phyloP scores from a whole-genome alignment of 2,113 vertebrate genomes.

The Nannospalax galili region DNA sequence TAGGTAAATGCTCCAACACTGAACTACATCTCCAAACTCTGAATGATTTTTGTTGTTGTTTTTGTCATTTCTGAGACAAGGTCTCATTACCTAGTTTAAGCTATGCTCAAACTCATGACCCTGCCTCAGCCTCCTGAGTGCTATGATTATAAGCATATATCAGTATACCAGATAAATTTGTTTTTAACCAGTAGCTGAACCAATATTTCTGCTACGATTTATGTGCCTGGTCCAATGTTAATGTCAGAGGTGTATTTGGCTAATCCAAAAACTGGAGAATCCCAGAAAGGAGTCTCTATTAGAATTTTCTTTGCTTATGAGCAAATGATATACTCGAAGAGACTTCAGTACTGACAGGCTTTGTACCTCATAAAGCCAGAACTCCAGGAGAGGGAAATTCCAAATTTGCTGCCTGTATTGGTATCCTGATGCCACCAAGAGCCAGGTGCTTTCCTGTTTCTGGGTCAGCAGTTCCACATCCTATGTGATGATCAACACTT shows the following conservation, averaged over 20 bases:
- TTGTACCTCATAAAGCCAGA: background rate
- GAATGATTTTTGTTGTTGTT: background rate
- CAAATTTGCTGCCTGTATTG: background rate
- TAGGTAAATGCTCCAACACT: background rate
- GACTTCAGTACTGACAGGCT: background rate
- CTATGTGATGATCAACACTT: background rate
- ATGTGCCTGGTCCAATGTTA: background rate
- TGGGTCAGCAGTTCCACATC: too few species aligned
- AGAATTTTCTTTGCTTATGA: background rate
- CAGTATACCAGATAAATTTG: background rate
- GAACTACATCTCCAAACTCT: background rate
- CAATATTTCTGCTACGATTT: background rate
- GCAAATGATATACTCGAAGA: background rate
- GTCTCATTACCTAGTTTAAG: background rate
- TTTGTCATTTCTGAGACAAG: background rate
- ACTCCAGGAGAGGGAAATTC: background rate
- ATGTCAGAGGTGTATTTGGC: background rate
- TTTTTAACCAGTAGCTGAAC: conserved; percentile 22
- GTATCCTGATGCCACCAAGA: background rate
- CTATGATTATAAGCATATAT: background rate
- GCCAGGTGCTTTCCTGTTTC: background rate
- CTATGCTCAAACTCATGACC: background rate
- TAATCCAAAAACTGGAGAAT: background rate
- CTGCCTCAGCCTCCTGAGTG: background rate
- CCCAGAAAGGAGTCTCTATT: background rate